Evolutionary conservation across 2,888 invertebrate genomes (phyloP).

Genomic region (Elegia similella): DNA sequence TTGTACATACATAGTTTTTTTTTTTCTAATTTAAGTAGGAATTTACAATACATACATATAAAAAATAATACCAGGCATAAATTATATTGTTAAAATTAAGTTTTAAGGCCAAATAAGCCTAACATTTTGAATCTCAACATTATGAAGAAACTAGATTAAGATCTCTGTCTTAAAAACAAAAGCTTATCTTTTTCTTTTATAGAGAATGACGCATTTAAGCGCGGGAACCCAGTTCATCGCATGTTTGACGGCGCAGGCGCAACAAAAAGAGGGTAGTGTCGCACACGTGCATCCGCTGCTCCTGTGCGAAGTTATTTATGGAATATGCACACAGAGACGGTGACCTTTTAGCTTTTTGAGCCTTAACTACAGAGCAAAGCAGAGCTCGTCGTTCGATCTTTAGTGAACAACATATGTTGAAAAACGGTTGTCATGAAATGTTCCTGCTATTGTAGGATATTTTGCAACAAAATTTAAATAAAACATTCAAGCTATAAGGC

Average conservation of each 20-base stretch:
- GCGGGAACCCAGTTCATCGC: conserved; percentile 2
- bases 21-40: too few relatives aligned
- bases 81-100: too few relatives aligned
- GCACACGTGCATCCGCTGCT: conserved; percentile 78
- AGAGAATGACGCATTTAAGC: conserved; percentile 14
- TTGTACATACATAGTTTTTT: too few relatives aligned
- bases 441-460: too few relatives aligned
- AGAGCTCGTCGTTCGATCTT: too few relatives aligned
- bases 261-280: conserved; percentile 67
- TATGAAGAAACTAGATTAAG: conserved; percentile 24
- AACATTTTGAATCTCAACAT: neutral
- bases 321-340: conserved; percentile 33
- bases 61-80: too few relatives aligned
- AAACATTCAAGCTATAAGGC: too few relatives aligned
- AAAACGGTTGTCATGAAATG: too few relatives aligned
- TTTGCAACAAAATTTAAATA: too few relatives aligned
- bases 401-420: too few relatives aligned
- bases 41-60: too few relatives aligned
- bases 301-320: conserved; percentile 72
- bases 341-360: conserved; percentile 26
- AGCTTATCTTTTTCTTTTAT: conserved; percentile 25
- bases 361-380: neutral
- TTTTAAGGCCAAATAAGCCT: too few relatives aligned
- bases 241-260: conserved; percentile 35
- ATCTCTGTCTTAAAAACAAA: conserved; percentile 30